Conservation (phyloP, 2,888 invertebrate genomes). For the Sicus ferrugineus region DNA sequence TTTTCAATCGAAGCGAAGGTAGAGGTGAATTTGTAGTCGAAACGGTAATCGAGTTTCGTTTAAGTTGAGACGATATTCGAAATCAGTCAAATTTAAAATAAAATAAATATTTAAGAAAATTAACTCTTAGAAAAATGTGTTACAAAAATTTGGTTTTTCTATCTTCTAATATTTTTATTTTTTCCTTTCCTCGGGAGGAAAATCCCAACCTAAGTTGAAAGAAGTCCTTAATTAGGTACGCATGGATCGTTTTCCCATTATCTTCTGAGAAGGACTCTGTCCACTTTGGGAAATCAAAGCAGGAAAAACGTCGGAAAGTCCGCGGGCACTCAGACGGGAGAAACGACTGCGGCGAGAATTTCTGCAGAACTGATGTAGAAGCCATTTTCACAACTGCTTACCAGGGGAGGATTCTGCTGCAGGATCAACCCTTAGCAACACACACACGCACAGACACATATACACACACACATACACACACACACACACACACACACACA, state of each 20-base stretch:
- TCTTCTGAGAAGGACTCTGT: not conserved
- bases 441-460: not conserved
- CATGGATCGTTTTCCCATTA: not conserved
- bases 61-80: too few relatives aligned
- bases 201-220: not conserved
- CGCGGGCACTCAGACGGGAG: not conserved
- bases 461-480: not conserved
- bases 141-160: too few relatives aligned
- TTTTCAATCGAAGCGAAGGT: too few relatives aligned
- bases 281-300: not conserved
- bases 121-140: too few relatives aligned
- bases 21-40: too few relatives aligned
- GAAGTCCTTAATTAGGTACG: not conserved
- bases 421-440: conserved; percentile 14
- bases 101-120: too few relatives aligned
- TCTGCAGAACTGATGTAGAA: conserved; percentile 3
- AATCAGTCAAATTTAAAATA: too few relatives aligned
- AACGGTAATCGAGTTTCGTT: too few relatives aligned
- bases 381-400: conserved; percentile 21
- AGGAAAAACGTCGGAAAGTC: not conserved
- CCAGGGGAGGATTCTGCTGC: conserved; percentile 21
- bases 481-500: not conserved
- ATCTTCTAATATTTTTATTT: too few relatives aligned
- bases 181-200: too few relatives aligned
- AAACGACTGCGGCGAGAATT: not conserved